These are phyloP conservation scores for Phortica okadai DNA, from an alignment of 2,888 invertebrate species.

Conservation along the genomic window DNA sequence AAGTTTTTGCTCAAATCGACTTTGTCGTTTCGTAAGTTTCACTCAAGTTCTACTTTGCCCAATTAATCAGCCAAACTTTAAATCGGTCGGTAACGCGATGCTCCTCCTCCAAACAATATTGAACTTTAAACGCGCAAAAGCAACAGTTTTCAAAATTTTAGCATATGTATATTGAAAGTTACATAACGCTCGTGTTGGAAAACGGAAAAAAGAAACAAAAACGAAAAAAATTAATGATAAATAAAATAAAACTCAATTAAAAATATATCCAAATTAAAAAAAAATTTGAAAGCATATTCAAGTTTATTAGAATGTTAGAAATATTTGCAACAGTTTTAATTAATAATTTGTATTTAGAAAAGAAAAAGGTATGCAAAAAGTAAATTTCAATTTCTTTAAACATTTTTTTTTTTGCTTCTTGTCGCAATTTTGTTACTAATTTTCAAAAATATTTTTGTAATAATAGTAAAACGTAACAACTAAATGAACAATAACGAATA, in stretches of 20 bases:
- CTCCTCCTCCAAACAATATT: neutral
- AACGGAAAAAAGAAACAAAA: conserved; percentile 44
- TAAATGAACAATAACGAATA: conserved; percentile 52
- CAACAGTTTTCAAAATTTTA: conserved; percentile 18
- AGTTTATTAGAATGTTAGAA: conserved; percentile 47
- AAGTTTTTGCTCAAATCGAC: too few species aligned
- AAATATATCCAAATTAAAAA: conserved; percentile 42
- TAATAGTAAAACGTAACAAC: conserved; percentile 64
- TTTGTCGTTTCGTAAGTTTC: too few species aligned
- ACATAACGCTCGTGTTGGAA: conserved; percentile 22
- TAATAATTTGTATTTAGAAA: conserved; percentile 19
- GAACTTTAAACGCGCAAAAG: conserved; percentile 9
- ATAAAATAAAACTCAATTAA: conserved; percentile 46
- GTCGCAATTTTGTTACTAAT: conserved; percentile 51
- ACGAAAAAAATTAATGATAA: conserved; percentile 45
- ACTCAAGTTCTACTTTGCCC: too few species aligned
- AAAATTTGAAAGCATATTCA: conserved; percentile 53
- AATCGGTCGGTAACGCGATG: too few species aligned
- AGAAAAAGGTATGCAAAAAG: neutral
- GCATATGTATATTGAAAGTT: conserved; percentile 28
- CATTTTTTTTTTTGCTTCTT: conserved; percentile 50
- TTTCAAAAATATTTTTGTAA: conserved; percentile 44
- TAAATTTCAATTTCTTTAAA: conserved; percentile 32
- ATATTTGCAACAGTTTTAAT: conserved; percentile 25
- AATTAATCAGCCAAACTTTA: too few species aligned